Evolutionary conservation across 2,888 invertebrate species (phyloP).

Genomic region (Harpalus rufipes): DNA sequence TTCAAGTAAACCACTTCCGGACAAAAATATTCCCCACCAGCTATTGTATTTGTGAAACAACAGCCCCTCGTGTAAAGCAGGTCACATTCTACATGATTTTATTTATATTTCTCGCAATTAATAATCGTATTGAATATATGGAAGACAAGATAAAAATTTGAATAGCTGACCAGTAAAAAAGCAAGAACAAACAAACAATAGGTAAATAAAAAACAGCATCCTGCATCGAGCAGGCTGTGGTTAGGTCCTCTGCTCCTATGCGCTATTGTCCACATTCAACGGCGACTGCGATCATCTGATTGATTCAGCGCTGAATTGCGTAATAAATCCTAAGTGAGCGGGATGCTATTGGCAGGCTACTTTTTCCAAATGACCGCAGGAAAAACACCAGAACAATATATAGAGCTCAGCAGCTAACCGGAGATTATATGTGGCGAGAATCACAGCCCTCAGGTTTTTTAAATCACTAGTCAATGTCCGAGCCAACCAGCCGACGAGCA

Average conservation of each 20-base stretch:
- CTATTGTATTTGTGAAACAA: neutral
- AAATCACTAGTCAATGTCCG: slow-evolving; percentile 75
- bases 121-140: neutral
- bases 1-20: too few relatives aligned
- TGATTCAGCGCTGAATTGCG: slow-evolving; percentile 35
- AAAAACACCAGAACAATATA: slow-evolving; percentile 63
- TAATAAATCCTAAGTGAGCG: slow-evolving; percentile 31
- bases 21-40: neutral
- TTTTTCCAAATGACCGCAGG: slow-evolving; percentile 58
- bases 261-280: slow-evolving; percentile 33
- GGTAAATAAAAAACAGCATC: slow-evolving; percentile 32
- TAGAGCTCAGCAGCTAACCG: slow-evolving; percentile 29
- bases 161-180: slow-evolving; percentile 20
- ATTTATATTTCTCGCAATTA: neutral
- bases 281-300: slow-evolving; percentile 16
- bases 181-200: slow-evolving; percentile 44
- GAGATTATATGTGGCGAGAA: slow-evolving; percentile 53
- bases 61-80: neutral
- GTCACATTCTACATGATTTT: neutral
- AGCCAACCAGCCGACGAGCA: slow-evolving; percentile 68
- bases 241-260: neutral
- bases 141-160: slow-evolving; percentile 35
- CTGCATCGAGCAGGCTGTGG: neutral
- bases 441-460: slow-evolving; percentile 70
- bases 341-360: slow-evolving; percentile 62